These are phyloP conservation scores for Epinotia ramella DNA, from an alignment of 2,888 invertebrate species.

Conservation along the genomic window DNA sequence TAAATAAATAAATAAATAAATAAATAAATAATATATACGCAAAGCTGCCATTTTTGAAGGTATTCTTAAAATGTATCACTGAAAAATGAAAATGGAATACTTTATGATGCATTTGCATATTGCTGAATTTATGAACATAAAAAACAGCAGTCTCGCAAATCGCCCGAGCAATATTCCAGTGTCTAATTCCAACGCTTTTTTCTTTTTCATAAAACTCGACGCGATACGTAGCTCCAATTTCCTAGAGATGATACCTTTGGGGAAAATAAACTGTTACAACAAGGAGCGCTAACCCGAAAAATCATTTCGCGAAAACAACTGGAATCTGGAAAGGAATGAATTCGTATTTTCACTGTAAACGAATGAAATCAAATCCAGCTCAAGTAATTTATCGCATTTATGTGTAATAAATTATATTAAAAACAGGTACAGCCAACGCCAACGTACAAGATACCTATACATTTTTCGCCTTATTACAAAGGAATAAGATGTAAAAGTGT, in stretches of 20 bases:
- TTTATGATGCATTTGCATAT: too few relatives aligned
- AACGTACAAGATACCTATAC: too few relatives aligned
- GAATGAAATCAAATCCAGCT: too few relatives aligned
- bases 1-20: too few relatives aligned
- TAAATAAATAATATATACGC: too few relatives aligned
- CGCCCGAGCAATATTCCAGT: conserved; percentile 40
- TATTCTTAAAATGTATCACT: background rate
- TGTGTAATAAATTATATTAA: too few relatives aligned
- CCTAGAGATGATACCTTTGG: conserved; percentile 78
- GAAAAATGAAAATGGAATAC: too few relatives aligned
- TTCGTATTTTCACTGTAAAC: conserved; percentile 3
- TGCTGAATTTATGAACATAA: background rate
- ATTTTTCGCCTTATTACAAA: too few relatives aligned
- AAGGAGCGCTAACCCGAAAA: conserved; percentile 75
- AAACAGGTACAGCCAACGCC: too few relatives aligned
- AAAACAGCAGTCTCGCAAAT: conserved; percentile 35
- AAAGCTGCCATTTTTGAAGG: too few relatives aligned
- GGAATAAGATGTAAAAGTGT: too few relatives aligned
- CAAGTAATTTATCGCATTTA: too few relatives aligned
- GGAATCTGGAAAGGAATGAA: conserved; percentile 58
- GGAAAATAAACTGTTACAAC: conserved; percentile 80
- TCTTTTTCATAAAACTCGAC: conserved; percentile 66
- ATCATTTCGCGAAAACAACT: conserved; percentile 80
- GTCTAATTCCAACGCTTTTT: conserved; percentile 45
- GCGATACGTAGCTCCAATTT: conserved; percentile 78